Conservation (phyloP, 2,113 vertebrate species). For the Raphicerus campestris region DNA sequence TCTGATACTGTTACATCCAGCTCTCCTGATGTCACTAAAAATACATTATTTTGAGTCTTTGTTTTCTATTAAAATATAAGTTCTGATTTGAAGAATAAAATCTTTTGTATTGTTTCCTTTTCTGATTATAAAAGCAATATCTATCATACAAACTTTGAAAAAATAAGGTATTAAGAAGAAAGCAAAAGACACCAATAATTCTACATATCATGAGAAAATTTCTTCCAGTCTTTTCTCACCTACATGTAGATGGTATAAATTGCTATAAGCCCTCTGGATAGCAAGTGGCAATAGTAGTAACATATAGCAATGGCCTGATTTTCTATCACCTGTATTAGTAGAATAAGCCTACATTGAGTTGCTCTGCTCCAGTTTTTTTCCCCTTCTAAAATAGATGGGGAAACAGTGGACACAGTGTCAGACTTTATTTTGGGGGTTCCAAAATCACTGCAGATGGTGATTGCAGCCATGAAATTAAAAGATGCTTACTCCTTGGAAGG, state of each 20-base stretch:
- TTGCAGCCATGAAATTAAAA: no score
- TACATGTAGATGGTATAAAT: not conserved
- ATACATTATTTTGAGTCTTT: constrained; percentile 25
- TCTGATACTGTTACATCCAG: not conserved
- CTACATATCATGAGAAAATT: not conserved
- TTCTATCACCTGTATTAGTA: not conserved
- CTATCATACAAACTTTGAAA: not conserved
- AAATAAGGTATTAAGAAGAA: not conserved
- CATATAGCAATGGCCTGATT: not conserved
- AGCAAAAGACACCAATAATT: constrained; percentile 1
- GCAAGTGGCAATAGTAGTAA: not conserved
- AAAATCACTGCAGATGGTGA: no score
- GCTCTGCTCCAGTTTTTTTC: not conserved
- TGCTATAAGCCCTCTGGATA: not conserved
- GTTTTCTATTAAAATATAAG: constrained; percentile 34
- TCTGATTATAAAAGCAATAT: constrained; percentile 4
- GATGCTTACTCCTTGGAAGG: no score
- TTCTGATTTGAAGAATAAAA: constrained; percentile 25
- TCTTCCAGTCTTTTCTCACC: not conserved
- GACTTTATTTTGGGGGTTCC: no score
- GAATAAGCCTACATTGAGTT: not conserved
- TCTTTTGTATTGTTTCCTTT: constrained; percentile 31
- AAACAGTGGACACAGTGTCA: no score
- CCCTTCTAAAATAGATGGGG: not conserved
- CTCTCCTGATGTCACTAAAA: constrained; percentile 14